These are phyloP conservation scores for Pseudorhiza aurosa DNA, from an alignment of 30 jellyfish, hydroid and myxozoan species.

Conservation along the genomic window DNA sequence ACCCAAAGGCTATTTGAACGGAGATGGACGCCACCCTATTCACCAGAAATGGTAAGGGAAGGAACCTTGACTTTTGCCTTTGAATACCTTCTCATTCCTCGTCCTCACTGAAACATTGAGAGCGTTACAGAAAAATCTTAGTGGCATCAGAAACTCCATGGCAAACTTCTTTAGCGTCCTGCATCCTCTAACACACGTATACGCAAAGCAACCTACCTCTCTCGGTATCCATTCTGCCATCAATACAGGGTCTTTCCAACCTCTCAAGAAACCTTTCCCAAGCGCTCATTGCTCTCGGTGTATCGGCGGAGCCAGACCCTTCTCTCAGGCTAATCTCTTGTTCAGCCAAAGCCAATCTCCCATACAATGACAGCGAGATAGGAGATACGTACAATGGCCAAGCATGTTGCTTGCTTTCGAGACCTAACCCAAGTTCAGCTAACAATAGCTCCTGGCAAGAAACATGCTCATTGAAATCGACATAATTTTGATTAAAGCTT, in stretches of 20 bases:
- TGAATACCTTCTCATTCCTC: no score
- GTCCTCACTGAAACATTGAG: no score
- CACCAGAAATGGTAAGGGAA: no score
- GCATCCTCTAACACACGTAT: no score
- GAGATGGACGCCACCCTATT: no score
- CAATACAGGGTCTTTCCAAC: conserved; percentile 7
- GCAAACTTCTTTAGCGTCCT: no score
- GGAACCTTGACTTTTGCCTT: no score
- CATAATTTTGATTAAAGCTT: no score
- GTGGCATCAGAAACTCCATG: no score
- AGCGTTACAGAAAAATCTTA: no score
- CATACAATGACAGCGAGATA: conserved; percentile 55
- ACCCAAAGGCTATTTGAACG: no score
- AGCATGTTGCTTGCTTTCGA: not conserved
- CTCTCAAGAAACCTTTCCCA: conserved; percentile 60
- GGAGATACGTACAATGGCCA: conserved; percentile 76
- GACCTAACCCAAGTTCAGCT: conserved; percentile 48
- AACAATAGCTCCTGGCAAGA: conserved; percentile 53
- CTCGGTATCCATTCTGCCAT: conserved; percentile 7
- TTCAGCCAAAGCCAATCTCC: conserved; percentile 70
- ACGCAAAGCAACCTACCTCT: conserved; percentile 5
- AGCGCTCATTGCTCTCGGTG: conserved; percentile 53
- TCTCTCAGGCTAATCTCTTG: conserved; percentile 54
- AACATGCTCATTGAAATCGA: no score
- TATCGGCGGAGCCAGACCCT: conserved; percentile 41